phyloP scores from a whole-genome alignment of 2,888 invertebrate species.

The Ferrisia virgata region DNA sequence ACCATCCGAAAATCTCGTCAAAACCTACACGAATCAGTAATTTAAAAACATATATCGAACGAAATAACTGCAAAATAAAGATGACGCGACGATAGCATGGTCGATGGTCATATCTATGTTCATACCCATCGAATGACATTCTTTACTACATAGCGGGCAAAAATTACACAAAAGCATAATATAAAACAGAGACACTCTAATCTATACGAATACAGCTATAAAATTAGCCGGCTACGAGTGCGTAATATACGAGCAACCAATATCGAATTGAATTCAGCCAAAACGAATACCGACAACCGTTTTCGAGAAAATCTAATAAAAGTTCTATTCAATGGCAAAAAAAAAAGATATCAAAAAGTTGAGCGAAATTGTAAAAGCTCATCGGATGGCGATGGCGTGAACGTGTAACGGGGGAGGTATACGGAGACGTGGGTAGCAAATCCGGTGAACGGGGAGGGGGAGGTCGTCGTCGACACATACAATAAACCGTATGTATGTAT shows the following conservation, averaged over 20 bases:
- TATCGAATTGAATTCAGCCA: neutral
- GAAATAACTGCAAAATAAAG: too few relatives aligned
- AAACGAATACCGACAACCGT: neutral
- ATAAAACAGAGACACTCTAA: too few relatives aligned
- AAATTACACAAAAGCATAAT: too few relatives aligned
- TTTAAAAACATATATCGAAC: neutral
- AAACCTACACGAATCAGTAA: neutral
- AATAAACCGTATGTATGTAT: neutral
- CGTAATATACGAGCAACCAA: neutral
- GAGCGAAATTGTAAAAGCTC: neutral
- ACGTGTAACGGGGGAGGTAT: neutral
- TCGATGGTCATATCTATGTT: too few relatives aligned
- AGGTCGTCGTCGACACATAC: neutral
- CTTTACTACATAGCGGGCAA: too few relatives aligned
- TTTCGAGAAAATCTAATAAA: neutral
- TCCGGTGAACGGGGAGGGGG: too few relatives aligned
- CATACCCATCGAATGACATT: neutral
- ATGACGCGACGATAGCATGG: too few relatives aligned
- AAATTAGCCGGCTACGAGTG: neutral
- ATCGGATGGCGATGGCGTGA: neutral
- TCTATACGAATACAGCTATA: neutral
- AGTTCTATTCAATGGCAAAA: neutral
- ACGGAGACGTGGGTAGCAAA: neutral
- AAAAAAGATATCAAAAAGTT: conserved; percentile 5
- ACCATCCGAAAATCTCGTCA: neutral